Evolutionary conservation across 2,888 invertebrate species (phyloP).

Genomic region (Drosophila flavopinicola): DNA sequence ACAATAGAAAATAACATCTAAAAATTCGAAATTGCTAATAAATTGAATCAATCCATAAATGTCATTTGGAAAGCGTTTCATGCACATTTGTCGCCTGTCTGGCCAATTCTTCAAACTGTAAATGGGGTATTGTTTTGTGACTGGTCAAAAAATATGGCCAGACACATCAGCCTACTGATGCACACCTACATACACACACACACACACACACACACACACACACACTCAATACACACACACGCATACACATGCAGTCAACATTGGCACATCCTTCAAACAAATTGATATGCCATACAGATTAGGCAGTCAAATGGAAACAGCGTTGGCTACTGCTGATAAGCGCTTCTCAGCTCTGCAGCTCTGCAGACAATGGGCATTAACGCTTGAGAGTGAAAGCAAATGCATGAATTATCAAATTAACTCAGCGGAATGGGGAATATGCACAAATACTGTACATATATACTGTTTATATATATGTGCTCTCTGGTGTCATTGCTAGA

Average conservation of each 20-base stretch:
- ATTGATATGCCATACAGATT: conserved; percentile 62
- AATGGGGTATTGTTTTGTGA: conserved; percentile 19
- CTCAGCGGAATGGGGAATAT: conserved; percentile 4
- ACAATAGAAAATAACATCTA: no score
- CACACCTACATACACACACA: neutral
- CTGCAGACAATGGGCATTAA: conserved; percentile 59
- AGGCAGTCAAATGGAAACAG: conserved; percentile 62
- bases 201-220: neutral
- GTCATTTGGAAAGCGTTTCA: neutral
- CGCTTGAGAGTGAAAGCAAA: conserved; percentile 37
- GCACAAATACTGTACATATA: neutral
- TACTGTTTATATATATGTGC: neutral
- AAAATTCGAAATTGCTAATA: no score
- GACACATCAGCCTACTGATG: neutral
- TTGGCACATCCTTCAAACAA: conserved; percentile 44
- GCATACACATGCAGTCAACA: conserved; percentile 14
- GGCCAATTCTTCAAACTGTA: neutral
- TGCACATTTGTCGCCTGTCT: conserved; percentile 16
- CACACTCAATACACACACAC: neutral
- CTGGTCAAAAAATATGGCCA: conserved; percentile 12
- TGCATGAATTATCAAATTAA: conserved; percentile 32
- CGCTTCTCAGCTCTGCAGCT: conserved; percentile 9
- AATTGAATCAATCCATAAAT: no score
- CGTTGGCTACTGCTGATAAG: conserved; percentile 63
- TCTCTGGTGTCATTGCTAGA: neutral